Conservation (phyloP, 1,140 invertebrate genomes). For the Lanistes nyassanus region DNA sequence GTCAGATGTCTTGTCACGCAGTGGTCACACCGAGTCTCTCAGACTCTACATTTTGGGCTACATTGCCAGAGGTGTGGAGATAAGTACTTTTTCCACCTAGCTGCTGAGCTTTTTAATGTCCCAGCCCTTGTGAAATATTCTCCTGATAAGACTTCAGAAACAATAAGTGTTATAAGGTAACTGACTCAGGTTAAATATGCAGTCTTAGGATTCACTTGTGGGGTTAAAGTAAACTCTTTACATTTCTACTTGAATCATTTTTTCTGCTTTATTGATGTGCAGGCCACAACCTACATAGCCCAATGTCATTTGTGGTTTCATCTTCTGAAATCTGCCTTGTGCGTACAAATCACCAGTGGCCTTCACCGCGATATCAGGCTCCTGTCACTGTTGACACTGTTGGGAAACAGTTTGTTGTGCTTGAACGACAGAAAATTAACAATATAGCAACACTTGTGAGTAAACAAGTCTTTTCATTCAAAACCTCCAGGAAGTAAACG, state of each 20-base stretch:
- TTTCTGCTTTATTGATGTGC: slow-evolving; percentile 15
- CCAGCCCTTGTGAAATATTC: background rate
- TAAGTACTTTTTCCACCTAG: no score
- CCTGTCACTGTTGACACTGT: slow-evolving; percentile 45
- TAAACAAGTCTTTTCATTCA: slow-evolving; percentile 4
- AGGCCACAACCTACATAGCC: slow-evolving; percentile 36
- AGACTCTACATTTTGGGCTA: slow-evolving; percentile 36
- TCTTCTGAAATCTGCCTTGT: slow-evolving; percentile 46
- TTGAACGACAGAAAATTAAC: slow-evolving; percentile 56
- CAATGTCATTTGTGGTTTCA: slow-evolving; percentile 48
- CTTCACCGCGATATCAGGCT: slow-evolving; percentile 56
- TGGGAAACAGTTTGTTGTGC: slow-evolving; percentile 54
- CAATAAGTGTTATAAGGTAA: no score
- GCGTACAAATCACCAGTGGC: slow-evolving; percentile 61
- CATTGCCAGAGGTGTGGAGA: slow-evolving; percentile 37
- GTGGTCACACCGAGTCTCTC: slow-evolving; percentile 17
- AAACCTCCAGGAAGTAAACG: no score
- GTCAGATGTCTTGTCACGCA: slow-evolving; percentile 20
- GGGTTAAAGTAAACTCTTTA: no score
- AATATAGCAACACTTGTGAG: slow-evolving; percentile 60
- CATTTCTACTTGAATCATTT: background rate
- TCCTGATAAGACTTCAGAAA: background rate
- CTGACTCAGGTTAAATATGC: no score
- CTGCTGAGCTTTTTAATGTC: no score
- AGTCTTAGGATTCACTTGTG: no score